phyloP scores from a whole-genome alignment of 2,797 vertebrate species.

The Varecia variegata region DNA sequence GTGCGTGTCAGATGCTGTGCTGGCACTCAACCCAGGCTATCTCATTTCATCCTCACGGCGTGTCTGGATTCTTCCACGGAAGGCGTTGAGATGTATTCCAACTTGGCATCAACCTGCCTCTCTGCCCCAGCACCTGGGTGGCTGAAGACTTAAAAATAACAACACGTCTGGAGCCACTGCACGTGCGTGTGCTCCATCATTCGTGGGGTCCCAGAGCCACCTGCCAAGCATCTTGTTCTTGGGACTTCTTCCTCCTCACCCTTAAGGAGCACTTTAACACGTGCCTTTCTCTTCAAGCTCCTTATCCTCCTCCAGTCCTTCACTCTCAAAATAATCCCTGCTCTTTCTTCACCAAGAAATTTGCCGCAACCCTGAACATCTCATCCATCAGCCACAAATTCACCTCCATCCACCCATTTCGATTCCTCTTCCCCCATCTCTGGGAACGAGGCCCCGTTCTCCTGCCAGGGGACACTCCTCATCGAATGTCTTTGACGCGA shows the following conservation, averaged over 20 bases:
- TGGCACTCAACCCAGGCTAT: neutral
- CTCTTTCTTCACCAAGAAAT: neutral
- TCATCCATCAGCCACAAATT: neutral
- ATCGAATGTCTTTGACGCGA: neutral
- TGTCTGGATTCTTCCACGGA: neutral
- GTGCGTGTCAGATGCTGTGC: fast-evolving
- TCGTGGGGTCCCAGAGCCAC: neutral
- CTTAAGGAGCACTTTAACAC: neutral
- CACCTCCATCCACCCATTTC: neutral
- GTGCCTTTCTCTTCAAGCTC: neutral
- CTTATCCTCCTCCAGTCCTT: neutral
- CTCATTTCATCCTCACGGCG: fast-evolving
- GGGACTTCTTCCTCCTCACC: neutral
- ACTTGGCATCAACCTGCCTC: neutral
- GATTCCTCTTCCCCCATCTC: neutral
- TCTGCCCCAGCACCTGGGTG: neutral
- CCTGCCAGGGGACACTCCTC: neutral
- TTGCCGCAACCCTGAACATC: neutral
- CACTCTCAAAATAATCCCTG: neutral
- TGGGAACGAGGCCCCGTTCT: neutral
- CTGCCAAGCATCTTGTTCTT: neutral
- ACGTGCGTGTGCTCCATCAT: fast-evolving
- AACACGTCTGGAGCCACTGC: fast-evolving
- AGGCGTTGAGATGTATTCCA: neutral
- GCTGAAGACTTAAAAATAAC: neutral